Evolutionary conservation across 2,888 invertebrate species (phyloP).

Genomic region (Mimumesa dahlbomi): DNA sequence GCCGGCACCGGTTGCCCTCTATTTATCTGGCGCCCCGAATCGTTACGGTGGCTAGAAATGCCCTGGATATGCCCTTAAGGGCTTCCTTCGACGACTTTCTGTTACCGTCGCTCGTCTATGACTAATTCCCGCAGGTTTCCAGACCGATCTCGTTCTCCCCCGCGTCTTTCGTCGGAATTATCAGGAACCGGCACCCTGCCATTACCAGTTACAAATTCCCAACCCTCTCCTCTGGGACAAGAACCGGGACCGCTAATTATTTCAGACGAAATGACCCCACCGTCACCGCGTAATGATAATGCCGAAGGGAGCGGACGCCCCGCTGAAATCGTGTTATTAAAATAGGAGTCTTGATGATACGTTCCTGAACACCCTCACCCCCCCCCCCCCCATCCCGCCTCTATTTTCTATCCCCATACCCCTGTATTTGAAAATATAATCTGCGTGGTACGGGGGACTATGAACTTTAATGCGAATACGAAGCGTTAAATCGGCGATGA

Average conservation of each 20-base stretch:
- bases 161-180: slow-evolving; percentile 59
- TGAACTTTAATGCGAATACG: slow-evolving; percentile 21
- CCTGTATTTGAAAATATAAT: too few relatives aligned
- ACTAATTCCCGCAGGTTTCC: too few relatives aligned
- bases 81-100: slow-evolving; percentile 24
- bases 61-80: not conserved
- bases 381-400: too few relatives aligned
- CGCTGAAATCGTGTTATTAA: slow-evolving; percentile 67
- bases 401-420: too few relatives aligned
- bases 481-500: slow-evolving; percentile 35
- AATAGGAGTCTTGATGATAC: slow-evolving; percentile 65
- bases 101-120: slow-evolving; percentile 33
- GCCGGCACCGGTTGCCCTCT: slow-evolving; percentile 62
- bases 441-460: too few relatives aligned
- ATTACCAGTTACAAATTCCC: slow-evolving; percentile 68
- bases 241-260: slow-evolving; percentile 70
- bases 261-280: slow-evolving; percentile 65
- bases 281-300: slow-evolving; percentile 71
- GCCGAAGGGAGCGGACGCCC: slow-evolving; percentile 48
- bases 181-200: slow-evolving; percentile 63
- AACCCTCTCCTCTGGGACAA: slow-evolving; percentile 51
- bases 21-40: slow-evolving; percentile 75
- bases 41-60: slow-evolving; percentile 58
- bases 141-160: too few relatives aligned
- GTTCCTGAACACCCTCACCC: slow-evolving; percentile 54